Percentiles rank a stretch among this genome's conserved stretches.
Conservation (phyloP, 2,113 vertebrate species). For the Hydropotes inermis region DNA sequence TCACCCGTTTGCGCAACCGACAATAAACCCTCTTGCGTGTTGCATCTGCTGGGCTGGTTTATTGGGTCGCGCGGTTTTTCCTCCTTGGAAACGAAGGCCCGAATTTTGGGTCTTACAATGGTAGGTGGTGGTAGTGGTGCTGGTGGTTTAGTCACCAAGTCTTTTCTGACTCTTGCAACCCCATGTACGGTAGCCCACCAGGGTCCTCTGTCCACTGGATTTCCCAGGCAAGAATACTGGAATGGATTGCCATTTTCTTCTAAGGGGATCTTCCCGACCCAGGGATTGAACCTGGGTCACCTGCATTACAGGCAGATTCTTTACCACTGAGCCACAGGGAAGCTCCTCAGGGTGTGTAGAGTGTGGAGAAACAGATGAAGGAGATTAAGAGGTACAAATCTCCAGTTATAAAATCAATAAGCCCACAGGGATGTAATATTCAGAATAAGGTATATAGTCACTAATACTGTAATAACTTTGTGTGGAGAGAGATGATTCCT, state of each 20-base stretch:
- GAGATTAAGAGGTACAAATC: not conserved
- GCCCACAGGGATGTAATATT: not conserved
- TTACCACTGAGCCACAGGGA: not conserved
- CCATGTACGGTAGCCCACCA: not conserved
- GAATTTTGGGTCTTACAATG: no score
- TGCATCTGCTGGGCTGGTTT: no score
- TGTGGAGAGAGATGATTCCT: not conserved
- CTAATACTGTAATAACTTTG: not conserved
- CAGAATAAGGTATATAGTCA: not conserved
- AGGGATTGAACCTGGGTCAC: not conserved
- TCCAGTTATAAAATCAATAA: not conserved
- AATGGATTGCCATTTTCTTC: not conserved
- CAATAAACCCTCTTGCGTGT: no score
- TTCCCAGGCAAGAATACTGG: not conserved
- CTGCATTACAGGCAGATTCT: not conserved
- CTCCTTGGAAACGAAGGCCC: no score
- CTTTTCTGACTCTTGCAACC: not conserved
- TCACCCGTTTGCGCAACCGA: no score
- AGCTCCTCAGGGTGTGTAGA: not conserved
- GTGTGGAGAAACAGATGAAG: not conserved
- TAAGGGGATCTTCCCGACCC: not conserved
- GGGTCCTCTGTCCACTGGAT: not conserved
- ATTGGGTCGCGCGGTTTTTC: no score
- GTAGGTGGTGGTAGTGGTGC: not conserved
- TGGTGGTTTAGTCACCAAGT: not conserved